Evolutionary conservation across 2,797 vertebrate species (phyloP).

Genomic region (Phoxinus dragarum): DNA sequence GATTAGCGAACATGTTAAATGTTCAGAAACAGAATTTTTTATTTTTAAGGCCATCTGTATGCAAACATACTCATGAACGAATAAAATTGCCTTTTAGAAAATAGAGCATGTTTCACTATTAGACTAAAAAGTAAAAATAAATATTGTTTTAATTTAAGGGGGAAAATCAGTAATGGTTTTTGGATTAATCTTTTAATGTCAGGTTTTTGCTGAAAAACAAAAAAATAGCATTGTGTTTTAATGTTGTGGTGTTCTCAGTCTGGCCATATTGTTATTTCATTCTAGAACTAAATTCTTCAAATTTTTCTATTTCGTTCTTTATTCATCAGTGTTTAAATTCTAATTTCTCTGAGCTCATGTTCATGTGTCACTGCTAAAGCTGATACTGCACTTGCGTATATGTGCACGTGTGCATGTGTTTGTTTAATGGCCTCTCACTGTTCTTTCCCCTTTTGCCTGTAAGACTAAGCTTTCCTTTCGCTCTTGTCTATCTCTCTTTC

Average conservation of each 20-base stretch:
- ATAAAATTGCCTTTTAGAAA: neutral
- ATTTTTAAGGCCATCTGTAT: neutral
- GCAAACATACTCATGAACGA: neutral
- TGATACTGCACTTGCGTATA: neutral
- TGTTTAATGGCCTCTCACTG: slow-evolving; percentile 35
- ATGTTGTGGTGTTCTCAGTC: neutral
- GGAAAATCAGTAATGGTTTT: neutral
- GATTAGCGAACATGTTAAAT: neutral
- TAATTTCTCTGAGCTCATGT: neutral
- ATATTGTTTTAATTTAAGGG: too few species aligned
- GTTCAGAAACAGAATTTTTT: neutral
- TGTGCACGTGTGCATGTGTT: neutral
- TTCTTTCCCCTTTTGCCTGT: slow-evolving; percentile 48
- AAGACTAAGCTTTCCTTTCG: slow-evolving; percentile 64
- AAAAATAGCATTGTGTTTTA: neutral
- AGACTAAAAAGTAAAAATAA: neutral
- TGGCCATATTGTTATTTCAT: neutral
- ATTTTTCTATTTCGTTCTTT: neutral
- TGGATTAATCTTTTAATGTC: neutral
- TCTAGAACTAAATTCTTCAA: neutral
- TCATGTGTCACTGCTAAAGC: neutral
- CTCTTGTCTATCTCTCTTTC: slow-evolving; percentile 64
- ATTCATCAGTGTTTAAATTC: neutral
- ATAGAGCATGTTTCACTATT: neutral
- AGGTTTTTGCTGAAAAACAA: neutral